phyloP scores from a whole-genome alignment of 2,888 invertebrate genomes.

The Ichneumon xanthorius region DNA sequence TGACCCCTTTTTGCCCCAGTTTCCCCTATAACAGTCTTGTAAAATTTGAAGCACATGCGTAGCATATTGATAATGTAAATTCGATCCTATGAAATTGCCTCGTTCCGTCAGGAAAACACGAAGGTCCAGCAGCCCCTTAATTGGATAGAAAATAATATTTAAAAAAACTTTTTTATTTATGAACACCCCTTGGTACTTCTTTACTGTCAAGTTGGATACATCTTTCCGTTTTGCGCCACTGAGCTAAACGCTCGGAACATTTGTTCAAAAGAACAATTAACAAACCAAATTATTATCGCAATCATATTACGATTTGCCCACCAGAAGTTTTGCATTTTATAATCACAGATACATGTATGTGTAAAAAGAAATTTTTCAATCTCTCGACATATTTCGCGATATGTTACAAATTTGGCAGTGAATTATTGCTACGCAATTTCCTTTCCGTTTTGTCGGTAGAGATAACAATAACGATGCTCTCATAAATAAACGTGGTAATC shows the following conservation, averaged over 20 bases:
- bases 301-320: background rate
- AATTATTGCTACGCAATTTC: slow-evolving; percentile 4
- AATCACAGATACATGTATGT: background rate
- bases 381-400: background rate
- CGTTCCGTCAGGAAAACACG: no score
- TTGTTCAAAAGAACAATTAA: background rate
- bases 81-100: no score
- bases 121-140: no score
- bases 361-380: background rate
- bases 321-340: background rate
- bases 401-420: slow-evolving; percentile 10
- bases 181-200: no score
- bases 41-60: no score
- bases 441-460: slow-evolving; percentile 15
- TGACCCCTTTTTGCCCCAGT: no score
- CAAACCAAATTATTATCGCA: background rate
- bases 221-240: background rate
- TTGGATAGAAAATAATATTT: no score
- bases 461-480: slow-evolving; percentile 57
- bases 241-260: background rate
- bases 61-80: no score
- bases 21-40: no score
- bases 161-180: no score
- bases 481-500: slow-evolving; percentile 49
- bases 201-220: background rate